Evolutionary conservation across 2,797 vertebrate genomes (phyloP), one percentile per base, ranked within the genome.

Genomic region (Alcedo atthis): DNA sequence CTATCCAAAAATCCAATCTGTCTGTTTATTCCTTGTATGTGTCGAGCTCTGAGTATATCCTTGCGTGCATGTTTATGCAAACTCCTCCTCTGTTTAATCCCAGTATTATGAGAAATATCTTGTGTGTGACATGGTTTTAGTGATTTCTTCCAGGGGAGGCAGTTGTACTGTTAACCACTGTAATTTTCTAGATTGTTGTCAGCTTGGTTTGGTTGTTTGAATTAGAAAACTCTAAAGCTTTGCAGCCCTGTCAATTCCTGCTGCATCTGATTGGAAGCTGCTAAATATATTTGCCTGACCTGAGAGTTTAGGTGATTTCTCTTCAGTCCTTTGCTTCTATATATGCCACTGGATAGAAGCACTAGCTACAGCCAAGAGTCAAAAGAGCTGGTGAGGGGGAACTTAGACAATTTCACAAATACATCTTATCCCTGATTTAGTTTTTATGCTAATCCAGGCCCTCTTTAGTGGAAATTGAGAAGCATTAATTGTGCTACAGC

Each of bases 1-100:
- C 82, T 93, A 4, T 54, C 17, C 35, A 81, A 94, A 83, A 95
- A 14, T 87, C 49, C 77, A 81, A 12, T 77, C 75, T 92, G 81
- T 90, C 54, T 93, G 55, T 90, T 81, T 85, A 12, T 89, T 87
- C 53, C 40, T 82, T 64, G 24, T 55, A 21, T 26, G 26, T 51
- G 6, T 6, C 54, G 66, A 87, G 54, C 54, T 89, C 64, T 53
- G 33, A 83, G 49, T 81, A 3, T 59, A 46, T 87, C 22, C 85
- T 17, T 18, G 64, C 61, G 28, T 35, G 32, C 17, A 5, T 62
- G 51, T 86, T 91, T 67, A 53, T 91, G 68, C 71, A 67, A 59
- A 73, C 55, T 91, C 32, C 32, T 89, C 55, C 37, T 89, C 57
- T 12, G 0, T 74, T 85, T 92, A 87, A 78, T 87, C 68, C 54